Evolutionary conservation across 2,797 vertebrate genomes (phyloP), one percentile per base, ranked within the genome.

Genomic region (Pelochelys cantorii): DNA sequence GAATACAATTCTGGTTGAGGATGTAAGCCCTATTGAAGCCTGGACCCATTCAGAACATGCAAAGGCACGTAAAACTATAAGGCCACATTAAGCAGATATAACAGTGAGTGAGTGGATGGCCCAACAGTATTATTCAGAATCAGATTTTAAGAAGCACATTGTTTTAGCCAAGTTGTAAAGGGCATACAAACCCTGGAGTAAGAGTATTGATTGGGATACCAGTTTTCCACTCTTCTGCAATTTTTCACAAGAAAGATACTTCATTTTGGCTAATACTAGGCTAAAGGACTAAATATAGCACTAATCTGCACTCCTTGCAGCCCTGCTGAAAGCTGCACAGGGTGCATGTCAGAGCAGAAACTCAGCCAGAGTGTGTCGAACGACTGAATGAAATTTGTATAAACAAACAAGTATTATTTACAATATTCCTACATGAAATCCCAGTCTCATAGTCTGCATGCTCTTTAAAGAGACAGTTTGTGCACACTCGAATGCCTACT

Each of bases 381-480:
- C 83, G 97, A 97, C 87, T 95, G 95, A 96, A 96, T 88, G 94
- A 81, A 79, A 96, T 95, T 94, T 93, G 95, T 94, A 94, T 92
- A 97, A 97, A 98, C 97, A 97, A 97, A 94, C 90, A 97, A 95
- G 95, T 95, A 95, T 97, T 97, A 95, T 96, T 97, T 97, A 97
- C 11, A 77, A 95, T 95, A 96, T 95, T 97, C 95, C 93, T 95
- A 86, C 82, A 90, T 86, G 90, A 98, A 98, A 97, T 95, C 96
- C 93, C 56, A 96, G 93, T 92, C 92, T 96, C 85, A 81, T 81
- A 96, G 93, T 92, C 96, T 96, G 90, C 90, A 93, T 29, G 74
- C 94, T 95, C 95, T 96, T 88, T 97, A 96, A 95, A 97, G 97
- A 93, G 81, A 95, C 94, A 95, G 96, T 97, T 97, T 97, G 97